Conservation (phyloP, 2,888 invertebrate genomes). For the Eupsilia transversa region DNA sequence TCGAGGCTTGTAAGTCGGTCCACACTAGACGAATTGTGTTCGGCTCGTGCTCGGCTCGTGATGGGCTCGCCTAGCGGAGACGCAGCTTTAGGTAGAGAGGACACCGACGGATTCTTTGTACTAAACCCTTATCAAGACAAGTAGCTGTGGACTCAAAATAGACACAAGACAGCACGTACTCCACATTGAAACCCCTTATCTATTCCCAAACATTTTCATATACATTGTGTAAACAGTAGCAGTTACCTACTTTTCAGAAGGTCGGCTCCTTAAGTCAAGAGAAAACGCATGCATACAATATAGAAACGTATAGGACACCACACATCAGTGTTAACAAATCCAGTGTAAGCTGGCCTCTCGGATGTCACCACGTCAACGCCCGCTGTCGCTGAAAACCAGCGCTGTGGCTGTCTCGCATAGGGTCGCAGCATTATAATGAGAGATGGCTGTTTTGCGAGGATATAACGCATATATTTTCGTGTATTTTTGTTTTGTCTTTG, state of each 20-base stretch:
- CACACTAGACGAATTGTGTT: too few species aligned
- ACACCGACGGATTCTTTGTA: not conserved
- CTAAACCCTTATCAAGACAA: not conserved
- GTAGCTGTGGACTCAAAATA: constrained; percentile 1
- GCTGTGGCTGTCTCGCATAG: too few species aligned
- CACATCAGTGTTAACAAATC: not conserved
- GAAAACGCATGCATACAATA: not conserved
- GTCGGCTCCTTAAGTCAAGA: not conserved
- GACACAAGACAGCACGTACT: constrained; percentile 20
- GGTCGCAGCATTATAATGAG: too few species aligned
- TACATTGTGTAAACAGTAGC: not conserved
- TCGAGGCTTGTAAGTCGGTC: too few species aligned
- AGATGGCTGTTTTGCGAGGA: too few species aligned
- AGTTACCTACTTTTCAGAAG: not conserved
- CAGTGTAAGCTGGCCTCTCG: not conserved
- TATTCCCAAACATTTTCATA: constrained; percentile 28
- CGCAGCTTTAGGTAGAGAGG: too few species aligned
- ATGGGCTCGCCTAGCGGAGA: too few species aligned
- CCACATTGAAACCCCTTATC: constrained; percentile 35
- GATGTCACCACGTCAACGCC: too few species aligned
- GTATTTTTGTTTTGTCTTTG: too few species aligned
- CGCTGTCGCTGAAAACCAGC: too few species aligned
- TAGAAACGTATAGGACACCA: not conserved
- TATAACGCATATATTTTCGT: too few species aligned
- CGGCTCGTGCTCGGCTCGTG: too few species aligned